These are phyloP conservation scores for Crotophaga sulcirostris DNA, from an alignment of 2,113 vertebrate genomes.

Conservation along the genomic window DNA sequence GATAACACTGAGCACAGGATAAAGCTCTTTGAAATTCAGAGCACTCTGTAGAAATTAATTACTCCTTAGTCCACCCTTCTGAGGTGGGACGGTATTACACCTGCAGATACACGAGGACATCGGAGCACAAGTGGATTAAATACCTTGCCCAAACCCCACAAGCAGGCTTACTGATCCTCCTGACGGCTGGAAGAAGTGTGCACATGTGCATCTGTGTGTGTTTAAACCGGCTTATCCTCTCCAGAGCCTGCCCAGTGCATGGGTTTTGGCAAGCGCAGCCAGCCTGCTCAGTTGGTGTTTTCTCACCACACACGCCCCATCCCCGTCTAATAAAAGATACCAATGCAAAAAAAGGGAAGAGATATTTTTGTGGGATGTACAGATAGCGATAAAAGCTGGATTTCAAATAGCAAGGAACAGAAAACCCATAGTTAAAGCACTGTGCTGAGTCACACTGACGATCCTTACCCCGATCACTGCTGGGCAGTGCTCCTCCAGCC, in stretches of 20 bases:
- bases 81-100: constrained; percentile 17
- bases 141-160: background rate
- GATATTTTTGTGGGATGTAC: background rate
- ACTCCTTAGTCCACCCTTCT: constrained; percentile 28
- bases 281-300: background rate
- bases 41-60: constrained; percentile 49
- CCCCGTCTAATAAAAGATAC: background rate
- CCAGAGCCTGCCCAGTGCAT: background rate
- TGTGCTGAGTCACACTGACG: background rate
- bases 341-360: background rate
- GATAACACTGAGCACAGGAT: background rate
- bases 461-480: background rate
- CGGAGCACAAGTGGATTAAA: constrained; percentile 31
- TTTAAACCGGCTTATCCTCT: background rate
- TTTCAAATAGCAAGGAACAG: background rate
- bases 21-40: constrained; percentile 41
- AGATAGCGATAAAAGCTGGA: background rate
- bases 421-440: background rate
- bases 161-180: background rate
- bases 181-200: background rate
- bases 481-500: background rate
- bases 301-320: background rate
- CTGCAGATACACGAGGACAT: constrained; percentile 38
- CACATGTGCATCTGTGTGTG: background rate
- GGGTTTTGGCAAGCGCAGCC: background rate